phyloP scores from a whole-genome alignment of 2,888 invertebrate genomes.

The Glyphotaelius pellucidus region DNA sequence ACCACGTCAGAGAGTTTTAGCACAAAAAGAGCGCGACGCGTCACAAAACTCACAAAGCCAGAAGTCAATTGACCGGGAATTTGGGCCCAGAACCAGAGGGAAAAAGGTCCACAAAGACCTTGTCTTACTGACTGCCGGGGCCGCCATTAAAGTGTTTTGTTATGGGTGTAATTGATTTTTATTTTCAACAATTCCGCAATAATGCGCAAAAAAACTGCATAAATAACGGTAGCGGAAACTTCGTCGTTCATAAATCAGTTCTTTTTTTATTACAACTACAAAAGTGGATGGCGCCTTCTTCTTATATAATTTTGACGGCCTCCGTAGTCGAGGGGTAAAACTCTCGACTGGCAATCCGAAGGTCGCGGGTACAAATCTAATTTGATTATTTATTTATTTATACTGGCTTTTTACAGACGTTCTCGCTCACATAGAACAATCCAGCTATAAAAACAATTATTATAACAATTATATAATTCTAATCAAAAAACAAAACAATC shows the following conservation, averaged over 20 bases:
- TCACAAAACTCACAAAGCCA: neutral
- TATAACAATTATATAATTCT: too few relatives aligned
- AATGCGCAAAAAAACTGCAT: neutral
- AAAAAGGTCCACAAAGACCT: neutral
- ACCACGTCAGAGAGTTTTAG: neutral
- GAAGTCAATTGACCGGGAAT: slow-evolving; percentile 26
- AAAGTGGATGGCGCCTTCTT: neutral
- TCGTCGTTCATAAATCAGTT: neutral
- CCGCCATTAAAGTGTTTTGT: neutral
- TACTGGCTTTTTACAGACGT: too few relatives aligned
- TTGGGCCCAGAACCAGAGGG: neutral
- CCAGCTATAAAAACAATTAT: too few relatives aligned
- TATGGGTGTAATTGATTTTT: neutral
- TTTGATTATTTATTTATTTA: too few relatives aligned
- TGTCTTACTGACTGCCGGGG: neutral
- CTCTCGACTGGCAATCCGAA: too few relatives aligned
- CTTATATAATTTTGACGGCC: too few relatives aligned
- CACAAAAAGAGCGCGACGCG: neutral
- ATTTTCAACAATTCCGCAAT: neutral
- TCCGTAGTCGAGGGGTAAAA: too few relatives aligned
- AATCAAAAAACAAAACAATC: too few relatives aligned
- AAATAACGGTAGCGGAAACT: neutral
- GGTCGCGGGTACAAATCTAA: too few relatives aligned
- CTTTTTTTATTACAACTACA: neutral
- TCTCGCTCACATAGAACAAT: too few relatives aligned